phyloP scores from a whole-genome alignment of 2,113 vertebrate species.

The Pyxicephalus adspersus region DNA sequence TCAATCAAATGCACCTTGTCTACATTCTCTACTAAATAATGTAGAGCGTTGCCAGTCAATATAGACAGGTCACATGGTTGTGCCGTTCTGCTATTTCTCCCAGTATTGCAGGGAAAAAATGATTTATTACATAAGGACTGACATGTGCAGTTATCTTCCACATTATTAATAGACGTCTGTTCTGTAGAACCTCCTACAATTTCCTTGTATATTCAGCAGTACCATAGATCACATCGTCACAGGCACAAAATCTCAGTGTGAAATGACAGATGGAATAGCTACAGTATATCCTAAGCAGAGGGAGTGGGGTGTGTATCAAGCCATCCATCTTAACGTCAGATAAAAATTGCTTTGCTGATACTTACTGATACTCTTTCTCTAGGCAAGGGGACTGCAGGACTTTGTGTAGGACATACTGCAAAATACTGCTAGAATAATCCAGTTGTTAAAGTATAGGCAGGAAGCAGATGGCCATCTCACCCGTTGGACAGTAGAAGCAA shows the following conservation, averaged over 20 bases:
- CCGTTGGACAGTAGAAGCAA: constrained; percentile 40
- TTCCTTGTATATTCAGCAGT: background rate
- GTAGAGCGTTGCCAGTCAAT: background rate
- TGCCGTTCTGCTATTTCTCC: background rate
- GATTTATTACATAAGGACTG: background rate
- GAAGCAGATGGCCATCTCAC: constrained; percentile 74
- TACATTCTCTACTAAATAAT: too few relatives aligned
- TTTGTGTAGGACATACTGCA: constrained; percentile 66
- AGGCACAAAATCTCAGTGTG: constrained; percentile 58
- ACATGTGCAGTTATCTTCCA: background rate
- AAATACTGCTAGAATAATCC: constrained; percentile 65
- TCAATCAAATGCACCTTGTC: too few relatives aligned
- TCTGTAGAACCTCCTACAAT: background rate
- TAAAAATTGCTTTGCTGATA: constrained; percentile 87
- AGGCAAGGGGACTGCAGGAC: constrained; percentile 67
- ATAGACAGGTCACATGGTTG: background rate
- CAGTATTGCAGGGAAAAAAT: background rate
- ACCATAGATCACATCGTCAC: background rate
- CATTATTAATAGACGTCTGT: background rate
- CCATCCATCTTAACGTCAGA: constrained; percentile 96
- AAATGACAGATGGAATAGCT: constrained; percentile 87
- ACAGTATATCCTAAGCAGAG: constrained; percentile 81
- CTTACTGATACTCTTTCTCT: constrained; percentile 21
- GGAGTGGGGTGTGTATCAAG: constrained; percentile 71
- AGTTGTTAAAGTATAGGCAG: constrained; percentile 65